Base-by-base conservation (phyloP, 2,113 vertebrate genomes). In the Peucedramus taeniatus region DNA sequence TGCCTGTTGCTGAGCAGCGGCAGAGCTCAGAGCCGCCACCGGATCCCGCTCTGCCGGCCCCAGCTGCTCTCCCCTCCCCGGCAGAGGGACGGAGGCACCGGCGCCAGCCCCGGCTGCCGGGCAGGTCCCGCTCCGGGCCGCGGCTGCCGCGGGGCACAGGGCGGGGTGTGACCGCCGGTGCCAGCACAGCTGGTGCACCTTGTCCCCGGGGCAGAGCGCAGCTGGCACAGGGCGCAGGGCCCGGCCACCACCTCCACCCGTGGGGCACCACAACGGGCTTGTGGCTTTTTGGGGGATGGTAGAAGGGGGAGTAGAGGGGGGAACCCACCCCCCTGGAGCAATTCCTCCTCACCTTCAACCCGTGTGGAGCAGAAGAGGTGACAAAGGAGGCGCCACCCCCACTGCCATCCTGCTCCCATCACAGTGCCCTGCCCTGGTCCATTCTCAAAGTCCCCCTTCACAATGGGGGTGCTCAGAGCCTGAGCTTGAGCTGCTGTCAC, bases 401-500 rank as follows among this genome's bases (percentile, higher is more conserved):
- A 0, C 11, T 78, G 31, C 22, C 50, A 9, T 6, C 42, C 54
- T 33, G 27, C 24, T 60, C 18, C 49, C 37, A 20, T 11, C 44
- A 9, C 0, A 0, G 11, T 7, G 49, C 19, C n/a, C 42, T 69
- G 80, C 14, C 40, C 60, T 30, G 24, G 4, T 10, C 27, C 1
- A 0, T 27, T 89, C 61, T 30, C 0, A 0, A 35, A 20, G 53
- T 0, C 4, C 4, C 16, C 17, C 8, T n/a, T n/a, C 15, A 28
- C 53, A 4, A 10, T 57, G 5, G 39, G 17, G 45, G 4, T 5
- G 28, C 37, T 74, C 16, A 0, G 51, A 49, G 64, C 11, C 72
- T 16, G 42, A 53, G 44, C 21, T 44, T 3, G 1, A 44, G 30
- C 56, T 27, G 12, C 22, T 2, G 1, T 1, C 3, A 22, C 7